Evolutionary conservation across 2,797 vertebrate genomes (phyloP).

Genomic region (Rhabdomys pumilio): DNA sequence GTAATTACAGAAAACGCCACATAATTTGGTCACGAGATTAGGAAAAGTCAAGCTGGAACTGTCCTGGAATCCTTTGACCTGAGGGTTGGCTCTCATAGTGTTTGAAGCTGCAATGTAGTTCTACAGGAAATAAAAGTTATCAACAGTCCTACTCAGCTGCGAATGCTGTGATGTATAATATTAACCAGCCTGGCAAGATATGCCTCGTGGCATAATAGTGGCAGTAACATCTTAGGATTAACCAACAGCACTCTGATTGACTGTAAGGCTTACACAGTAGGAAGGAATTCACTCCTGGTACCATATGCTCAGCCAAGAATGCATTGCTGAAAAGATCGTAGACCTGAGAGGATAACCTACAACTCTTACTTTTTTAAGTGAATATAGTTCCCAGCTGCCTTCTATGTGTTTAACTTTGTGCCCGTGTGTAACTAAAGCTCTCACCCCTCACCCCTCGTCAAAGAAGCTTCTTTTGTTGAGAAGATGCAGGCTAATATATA

Average conservation of each 20-base stretch:
- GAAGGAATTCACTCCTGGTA: not conserved
- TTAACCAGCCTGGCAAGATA: not conserved
- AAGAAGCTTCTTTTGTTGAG: not conserved
- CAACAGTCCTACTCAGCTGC: not conserved
- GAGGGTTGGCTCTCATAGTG: not conserved
- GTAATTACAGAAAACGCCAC: not conserved
- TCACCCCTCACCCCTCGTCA: not conserved
- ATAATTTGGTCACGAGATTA: not conserved
- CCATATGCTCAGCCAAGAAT: not conserved
- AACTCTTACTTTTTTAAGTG: not conserved
- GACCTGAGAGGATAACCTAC: not conserved
- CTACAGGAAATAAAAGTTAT: not conserved
- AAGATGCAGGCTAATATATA: not conserved
- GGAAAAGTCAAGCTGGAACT: not conserved
- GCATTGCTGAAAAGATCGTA: not conserved
- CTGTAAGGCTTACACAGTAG: not conserved
- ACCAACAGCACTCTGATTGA: not conserved
- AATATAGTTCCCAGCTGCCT: not conserved
- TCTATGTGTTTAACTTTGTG: not conserved
- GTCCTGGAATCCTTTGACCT: not conserved
- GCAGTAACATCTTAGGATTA: not conserved
- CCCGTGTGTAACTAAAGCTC: not conserved
- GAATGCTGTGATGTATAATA: not conserved
- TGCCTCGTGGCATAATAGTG: not conserved
- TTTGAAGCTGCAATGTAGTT: not conserved